These are phyloP conservation scores for Rapana venosa DNA, from an alignment of 2,888 invertebrate genomes.

Conservation along the genomic window DNA sequence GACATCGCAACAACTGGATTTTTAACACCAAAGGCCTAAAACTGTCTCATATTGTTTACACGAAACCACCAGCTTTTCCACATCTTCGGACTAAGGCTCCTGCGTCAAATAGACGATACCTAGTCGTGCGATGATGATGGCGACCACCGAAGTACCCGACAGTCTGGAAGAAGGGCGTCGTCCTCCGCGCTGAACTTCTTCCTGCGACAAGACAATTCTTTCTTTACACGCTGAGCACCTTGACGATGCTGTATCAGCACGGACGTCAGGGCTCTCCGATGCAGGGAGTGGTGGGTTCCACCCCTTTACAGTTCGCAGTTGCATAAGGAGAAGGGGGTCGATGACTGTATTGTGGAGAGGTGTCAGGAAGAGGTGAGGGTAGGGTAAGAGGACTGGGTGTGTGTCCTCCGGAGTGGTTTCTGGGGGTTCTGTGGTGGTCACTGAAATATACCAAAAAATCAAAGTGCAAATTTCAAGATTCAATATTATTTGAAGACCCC, in stretches of 20 bases:
- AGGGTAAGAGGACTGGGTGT: background rate
- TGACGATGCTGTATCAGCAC: constrained; percentile 40
- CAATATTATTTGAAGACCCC: too few relatives aligned
- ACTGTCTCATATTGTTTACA: background rate
- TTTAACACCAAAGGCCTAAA: background rate
- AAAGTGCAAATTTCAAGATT: too few relatives aligned
- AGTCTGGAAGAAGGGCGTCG: constrained; percentile 48
- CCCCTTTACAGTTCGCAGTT: constrained; percentile 41
- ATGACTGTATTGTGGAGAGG: background rate
- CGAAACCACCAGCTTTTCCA: constrained; percentile 26
- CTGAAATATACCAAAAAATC: background rate
- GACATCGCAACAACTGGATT: background rate
- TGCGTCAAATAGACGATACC: constrained; percentile 48
- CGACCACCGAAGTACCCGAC: constrained; percentile 51
- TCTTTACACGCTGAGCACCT: constrained; percentile 48
- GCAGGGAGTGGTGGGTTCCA: constrained; percentile 28
- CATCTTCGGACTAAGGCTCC: constrained; percentile 40
- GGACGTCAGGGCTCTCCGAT: constrained; percentile 25
- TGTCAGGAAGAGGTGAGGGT: background rate
- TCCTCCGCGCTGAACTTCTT: constrained; percentile 47
- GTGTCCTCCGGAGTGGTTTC: background rate
- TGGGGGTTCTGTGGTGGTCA: background rate
- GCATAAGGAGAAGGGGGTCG: constrained; percentile 37
- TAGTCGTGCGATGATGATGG: constrained; percentile 40
- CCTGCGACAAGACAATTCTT: constrained; percentile 44